A percentile compares a stretch with the other conserved stretches of the same genome.
These are phyloP conservation scores for Vultur gryphus DNA, from an alignment of 2,797 vertebrate species.

Conservation along the genomic window DNA sequence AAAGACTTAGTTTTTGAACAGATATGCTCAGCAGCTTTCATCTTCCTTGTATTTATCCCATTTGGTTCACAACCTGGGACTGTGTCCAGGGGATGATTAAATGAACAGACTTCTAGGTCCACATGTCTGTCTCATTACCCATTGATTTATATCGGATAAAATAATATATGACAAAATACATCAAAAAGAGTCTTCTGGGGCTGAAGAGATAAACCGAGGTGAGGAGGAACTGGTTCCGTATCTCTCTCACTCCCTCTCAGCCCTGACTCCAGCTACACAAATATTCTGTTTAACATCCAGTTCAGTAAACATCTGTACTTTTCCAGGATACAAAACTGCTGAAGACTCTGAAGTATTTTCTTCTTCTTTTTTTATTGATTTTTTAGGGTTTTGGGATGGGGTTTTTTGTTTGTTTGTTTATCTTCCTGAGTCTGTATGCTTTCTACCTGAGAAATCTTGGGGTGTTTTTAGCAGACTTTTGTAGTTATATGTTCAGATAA, in stretches of 20 bases:
- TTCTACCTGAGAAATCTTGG: background rate
- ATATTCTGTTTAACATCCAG: background rate
- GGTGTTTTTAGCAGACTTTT: background rate
- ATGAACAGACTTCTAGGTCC: background rate
- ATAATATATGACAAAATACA: background rate
- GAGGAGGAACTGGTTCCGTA: background rate
- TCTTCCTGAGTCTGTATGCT: background rate
- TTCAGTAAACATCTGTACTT: background rate
- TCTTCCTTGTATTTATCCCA: background rate
- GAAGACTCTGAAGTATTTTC: background rate
- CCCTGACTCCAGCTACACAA: background rate
- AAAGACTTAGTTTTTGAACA: conserved; percentile 21
- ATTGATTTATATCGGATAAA: background rate
- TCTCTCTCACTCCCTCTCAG: background rate
- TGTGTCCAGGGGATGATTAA: background rate
- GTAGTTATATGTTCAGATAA: background rate
- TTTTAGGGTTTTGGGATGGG: background rate
- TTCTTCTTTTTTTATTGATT: background rate
- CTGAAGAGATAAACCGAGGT: background rate
- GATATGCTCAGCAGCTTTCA: conserved; percentile 9
- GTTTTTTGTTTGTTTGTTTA: background rate
- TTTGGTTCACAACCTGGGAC: conserved; percentile 6
- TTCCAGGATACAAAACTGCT: background rate
- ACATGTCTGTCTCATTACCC: background rate
- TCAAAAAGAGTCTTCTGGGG: background rate